Evolutionary conservation across 2,113 vertebrate species (phyloP).

Genomic region (Mohoua ochrocephala): DNA sequence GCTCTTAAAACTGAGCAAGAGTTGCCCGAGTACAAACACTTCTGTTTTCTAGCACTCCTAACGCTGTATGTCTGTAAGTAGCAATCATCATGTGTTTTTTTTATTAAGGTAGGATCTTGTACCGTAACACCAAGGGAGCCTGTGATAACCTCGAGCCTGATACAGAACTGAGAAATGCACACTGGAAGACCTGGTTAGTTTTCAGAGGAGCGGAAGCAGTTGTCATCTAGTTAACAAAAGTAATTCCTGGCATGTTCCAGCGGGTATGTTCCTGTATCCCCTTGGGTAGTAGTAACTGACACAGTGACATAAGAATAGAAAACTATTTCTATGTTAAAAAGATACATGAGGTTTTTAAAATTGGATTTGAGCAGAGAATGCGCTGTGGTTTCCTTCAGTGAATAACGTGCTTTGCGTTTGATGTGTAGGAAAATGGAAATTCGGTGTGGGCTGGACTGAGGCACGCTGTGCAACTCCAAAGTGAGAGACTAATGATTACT

Average conservation of each 20-base stretch:
- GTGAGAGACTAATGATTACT: not conserved
- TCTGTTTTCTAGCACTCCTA: not conserved
- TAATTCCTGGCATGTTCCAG: not conserved
- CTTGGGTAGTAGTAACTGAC: not conserved
- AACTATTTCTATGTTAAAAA: fast-evolving
- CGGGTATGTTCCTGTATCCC: not conserved
- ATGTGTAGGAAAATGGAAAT: fast-evolving
- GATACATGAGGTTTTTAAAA: fast-evolving
- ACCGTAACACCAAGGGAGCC: not conserved
- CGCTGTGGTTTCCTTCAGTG: fast-evolving
- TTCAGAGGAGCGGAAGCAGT: not conserved
- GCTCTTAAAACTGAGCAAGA: not conserved
- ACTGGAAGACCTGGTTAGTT: not conserved
- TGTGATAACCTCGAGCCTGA: not conserved
- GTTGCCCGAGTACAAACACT: not conserved
- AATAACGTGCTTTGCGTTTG: not conserved
- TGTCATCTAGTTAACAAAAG: not conserved
- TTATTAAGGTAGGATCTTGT: not conserved
- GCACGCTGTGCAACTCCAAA: fast-evolving
- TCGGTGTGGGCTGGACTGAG: not conserved
- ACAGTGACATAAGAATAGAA: not conserved
- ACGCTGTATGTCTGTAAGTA: not conserved
- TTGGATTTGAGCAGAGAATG: fast-evolving
- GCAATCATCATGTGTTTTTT: not conserved
- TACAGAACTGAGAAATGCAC: not conserved